Percentiles rank a stretch among this genome's conserved stretches.
phyloP scores from a whole-genome alignment of 2,888 invertebrate species.

The Aspidiotus rigidus region DNA sequence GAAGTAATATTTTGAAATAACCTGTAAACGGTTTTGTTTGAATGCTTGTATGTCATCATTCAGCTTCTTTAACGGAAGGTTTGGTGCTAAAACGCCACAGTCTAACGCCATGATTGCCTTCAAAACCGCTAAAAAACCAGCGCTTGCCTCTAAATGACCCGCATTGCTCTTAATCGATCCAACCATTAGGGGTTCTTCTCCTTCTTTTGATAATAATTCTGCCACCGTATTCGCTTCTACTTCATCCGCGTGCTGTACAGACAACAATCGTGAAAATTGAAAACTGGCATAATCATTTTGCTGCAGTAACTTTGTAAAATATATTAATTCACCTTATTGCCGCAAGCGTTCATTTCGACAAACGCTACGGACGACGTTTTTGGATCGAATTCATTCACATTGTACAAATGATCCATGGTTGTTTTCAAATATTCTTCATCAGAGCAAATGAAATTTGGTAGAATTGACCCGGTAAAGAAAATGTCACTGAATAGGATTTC shows the following conservation, averaged over 20 bases:
- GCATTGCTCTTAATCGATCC: slow-evolving; percentile 55
- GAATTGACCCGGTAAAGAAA: slow-evolving; percentile 49
- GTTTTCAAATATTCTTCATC: slow-evolving; percentile 17
- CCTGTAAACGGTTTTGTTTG: too few species aligned
- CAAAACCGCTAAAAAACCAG: slow-evolving; percentile 45
- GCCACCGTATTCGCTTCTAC: slow-evolving; percentile 37
- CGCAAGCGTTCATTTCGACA: slow-evolving; percentile 37
- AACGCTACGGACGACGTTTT: slow-evolving; percentile 36
- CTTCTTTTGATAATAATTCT: slow-evolving; percentile 35
- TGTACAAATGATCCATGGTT: slow-evolving; percentile 36
- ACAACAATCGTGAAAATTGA: background rate
- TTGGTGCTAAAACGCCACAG: slow-evolving; percentile 40
- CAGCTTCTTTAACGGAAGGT: slow-evolving; percentile 33
- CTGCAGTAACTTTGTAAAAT: background rate
- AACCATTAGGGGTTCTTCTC: slow-evolving; percentile 46
- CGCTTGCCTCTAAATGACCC: slow-evolving; percentile 51
- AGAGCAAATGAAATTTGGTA: slow-evolving; percentile 16
- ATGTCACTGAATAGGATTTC: slow-evolving; percentile 50
- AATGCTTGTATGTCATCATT: too few species aligned
- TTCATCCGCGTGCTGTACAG: slow-evolving; percentile 36
- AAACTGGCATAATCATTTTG: background rate
- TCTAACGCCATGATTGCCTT: slow-evolving; percentile 43
- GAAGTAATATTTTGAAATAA: too few species aligned
- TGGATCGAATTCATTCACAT: slow-evolving; percentile 16
- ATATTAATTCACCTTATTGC: slow-evolving; percentile 35